phyloP scores from a whole-genome alignment of 92 coral and sea anemone species.

The Pocillopora meandrina region DNA sequence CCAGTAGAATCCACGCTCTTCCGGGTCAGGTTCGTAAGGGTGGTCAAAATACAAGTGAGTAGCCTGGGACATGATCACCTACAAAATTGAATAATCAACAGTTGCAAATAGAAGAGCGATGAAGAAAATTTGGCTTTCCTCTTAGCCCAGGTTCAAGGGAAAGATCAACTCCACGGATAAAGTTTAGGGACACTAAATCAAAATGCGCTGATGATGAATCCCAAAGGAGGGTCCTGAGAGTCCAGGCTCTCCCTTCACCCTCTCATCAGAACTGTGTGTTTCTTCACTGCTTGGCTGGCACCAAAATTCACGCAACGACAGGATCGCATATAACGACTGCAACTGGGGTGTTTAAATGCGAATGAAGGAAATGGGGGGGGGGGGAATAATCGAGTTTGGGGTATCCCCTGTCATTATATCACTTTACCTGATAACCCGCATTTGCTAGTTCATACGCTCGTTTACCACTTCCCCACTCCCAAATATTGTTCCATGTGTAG shows the following conservation, averaged over 20 bases:
- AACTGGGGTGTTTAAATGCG: no score
- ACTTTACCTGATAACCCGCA: constrained; percentile 81
- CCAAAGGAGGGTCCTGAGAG: no score
- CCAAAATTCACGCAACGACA: no score
- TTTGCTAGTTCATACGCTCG: constrained; percentile 87
- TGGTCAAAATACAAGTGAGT: constrained; percentile 96
- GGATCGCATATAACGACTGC: no score
- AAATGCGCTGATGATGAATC: no score
- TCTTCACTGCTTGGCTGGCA: no score
- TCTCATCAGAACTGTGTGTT: no score
- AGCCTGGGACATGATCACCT: constrained; percentile 91
- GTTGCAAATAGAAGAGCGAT: no score
- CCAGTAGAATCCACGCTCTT: constrained; percentile 99
- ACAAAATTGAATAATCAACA: not conserved
- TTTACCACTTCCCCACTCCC: constrained; percentile 92
- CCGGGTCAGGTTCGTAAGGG: constrained; percentile 98
- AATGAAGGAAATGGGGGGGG: no score
- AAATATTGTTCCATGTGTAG: constrained; percentile 92
- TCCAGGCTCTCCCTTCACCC: no score
- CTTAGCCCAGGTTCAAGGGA: not conserved
- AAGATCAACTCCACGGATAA: not conserved
- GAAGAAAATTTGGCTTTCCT: not conserved
- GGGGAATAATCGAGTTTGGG: no score
- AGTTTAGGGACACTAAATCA: no score
- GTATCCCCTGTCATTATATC: not conserved